Percentiles rank a stretch among this genome's conserved stretches.
Evolutionary conservation across 2,113 vertebrate species (phyloP).

Genomic region (Seriola rivoliana): DNA sequence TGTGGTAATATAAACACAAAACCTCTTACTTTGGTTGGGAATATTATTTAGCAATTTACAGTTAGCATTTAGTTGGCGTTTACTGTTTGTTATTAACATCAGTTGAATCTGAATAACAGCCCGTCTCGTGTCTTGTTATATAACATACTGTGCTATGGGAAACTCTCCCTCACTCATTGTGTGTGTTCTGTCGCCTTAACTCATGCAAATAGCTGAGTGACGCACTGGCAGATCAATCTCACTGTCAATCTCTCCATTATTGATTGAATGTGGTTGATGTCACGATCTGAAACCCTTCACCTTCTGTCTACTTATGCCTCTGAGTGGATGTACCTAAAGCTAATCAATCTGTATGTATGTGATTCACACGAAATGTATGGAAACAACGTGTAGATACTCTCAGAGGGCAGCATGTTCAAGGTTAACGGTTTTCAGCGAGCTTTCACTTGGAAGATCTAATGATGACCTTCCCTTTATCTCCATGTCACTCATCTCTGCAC

Average conservation of each 20-base stretch:
- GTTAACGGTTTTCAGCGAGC: background rate
- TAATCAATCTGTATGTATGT: constrained; percentile 17
- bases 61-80: background rate
- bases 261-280: constrained; percentile 32
- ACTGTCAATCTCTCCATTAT: constrained; percentile 12
- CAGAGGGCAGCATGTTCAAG: background rate
- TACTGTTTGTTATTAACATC: background rate
- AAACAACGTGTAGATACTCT: background rate
- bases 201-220: background rate
- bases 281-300: constrained; percentile 15
- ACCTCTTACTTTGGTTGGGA: background rate
- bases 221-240: constrained; percentile 26
- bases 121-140: background rate
- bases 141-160: background rate
- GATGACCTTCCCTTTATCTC: background rate
- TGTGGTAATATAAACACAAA: background rate
- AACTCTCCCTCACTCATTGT: background rate
- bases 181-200: background rate
- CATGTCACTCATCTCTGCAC: background rate
- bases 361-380: constrained; percentile 1
- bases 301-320: constrained; percentile 9
- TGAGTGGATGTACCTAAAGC: background rate
- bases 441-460: background rate
- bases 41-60: background rate
- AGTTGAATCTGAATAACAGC: background rate